Evolutionary conservation across 2,888 invertebrate species (phyloP).

Genomic region (Chloromyia formosa): DNA sequence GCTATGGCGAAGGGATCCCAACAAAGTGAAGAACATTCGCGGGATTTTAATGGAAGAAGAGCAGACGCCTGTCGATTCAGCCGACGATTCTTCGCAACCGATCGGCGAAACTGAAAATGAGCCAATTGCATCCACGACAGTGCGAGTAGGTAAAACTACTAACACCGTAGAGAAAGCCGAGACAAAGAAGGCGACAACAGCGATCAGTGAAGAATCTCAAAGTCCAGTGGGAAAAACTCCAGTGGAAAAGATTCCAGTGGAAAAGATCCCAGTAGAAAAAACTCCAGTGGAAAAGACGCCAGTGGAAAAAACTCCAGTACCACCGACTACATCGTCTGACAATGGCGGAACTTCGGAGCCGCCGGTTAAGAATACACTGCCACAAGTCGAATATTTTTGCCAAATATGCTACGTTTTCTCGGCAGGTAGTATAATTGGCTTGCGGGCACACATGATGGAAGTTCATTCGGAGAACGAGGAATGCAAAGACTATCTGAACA

Average conservation of each 20-base stretch:
- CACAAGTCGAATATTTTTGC: neutral
- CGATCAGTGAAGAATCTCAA: neutral
- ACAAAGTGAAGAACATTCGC: constrained; percentile 68
- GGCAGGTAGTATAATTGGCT: neutral
- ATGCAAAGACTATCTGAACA: neutral
- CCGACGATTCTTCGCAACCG: neutral
- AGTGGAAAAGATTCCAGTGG: neutral
- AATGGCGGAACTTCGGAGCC: neutral
- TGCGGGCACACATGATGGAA: constrained; percentile 7
- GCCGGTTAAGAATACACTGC: neutral
- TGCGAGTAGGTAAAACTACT: too few relatives aligned
- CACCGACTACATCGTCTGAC: neutral
- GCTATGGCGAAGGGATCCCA: constrained; percentile 69
- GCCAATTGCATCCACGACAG: constrained; percentile 46
- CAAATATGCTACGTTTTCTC: constrained; percentile 17
- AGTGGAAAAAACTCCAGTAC: neutral
- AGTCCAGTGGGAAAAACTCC: too few relatives aligned
- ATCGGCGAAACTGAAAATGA: neutral
- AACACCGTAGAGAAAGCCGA: neutral
- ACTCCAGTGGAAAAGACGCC: neutral
- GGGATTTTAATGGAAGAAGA: constrained; percentile 70
- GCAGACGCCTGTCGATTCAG: neutral
- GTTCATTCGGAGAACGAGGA: neutral
- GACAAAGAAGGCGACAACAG: neutral
- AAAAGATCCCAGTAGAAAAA: neutral